A percentile compares a stretch with the other conserved stretches of the same genome.
Evolutionary conservation across 1,140 invertebrate genomes (phyloP).

Genomic region (Calosoma granatense): DNA sequence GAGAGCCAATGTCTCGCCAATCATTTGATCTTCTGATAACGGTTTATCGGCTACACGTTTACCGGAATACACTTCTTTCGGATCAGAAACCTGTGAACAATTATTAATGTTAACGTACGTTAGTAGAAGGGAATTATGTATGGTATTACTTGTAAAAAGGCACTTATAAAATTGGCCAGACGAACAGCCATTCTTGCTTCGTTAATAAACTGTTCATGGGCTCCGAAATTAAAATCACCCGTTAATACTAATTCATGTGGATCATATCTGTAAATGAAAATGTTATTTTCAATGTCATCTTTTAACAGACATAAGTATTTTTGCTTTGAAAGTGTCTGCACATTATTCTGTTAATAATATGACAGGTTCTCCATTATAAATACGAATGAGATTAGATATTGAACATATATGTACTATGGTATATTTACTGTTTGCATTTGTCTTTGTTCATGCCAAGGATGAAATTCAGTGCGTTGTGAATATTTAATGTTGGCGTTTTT

Average conservation of each 20-base stretch:
- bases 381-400: background rate
- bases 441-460: conserved; percentile 58
- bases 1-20: conserved; percentile 83
- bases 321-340: conserved; percentile 2
- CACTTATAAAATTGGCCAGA: conserved; percentile 89
- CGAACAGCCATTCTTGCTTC: conserved; percentile 92
- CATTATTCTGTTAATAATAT: background rate
- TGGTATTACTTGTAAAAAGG: conserved; percentile 72
- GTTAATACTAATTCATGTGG: conserved; percentile 63
- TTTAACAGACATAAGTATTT: background rate
- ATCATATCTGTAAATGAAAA: conserved; percentile 42
- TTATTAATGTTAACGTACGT: conserved; percentile 21
- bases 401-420: background rate
- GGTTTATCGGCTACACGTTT: conserved; percentile 78
- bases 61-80: conserved; percentile 88
- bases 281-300: background rate
- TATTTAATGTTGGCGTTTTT: conserved; percentile 55
- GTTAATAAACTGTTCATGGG: conserved; percentile 82
- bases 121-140: conserved; percentile 1
- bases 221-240: conserved; percentile 78
- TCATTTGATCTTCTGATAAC: conserved; percentile 88
- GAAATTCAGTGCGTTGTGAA: conserved; percentile 67
- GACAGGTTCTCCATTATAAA: background rate
- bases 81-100: conserved; percentile 67
- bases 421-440: conserved; percentile 58